phyloP scores from a whole-genome alignment of 1,140 invertebrate genomes.

The Batillaria attramentaria region DNA sequence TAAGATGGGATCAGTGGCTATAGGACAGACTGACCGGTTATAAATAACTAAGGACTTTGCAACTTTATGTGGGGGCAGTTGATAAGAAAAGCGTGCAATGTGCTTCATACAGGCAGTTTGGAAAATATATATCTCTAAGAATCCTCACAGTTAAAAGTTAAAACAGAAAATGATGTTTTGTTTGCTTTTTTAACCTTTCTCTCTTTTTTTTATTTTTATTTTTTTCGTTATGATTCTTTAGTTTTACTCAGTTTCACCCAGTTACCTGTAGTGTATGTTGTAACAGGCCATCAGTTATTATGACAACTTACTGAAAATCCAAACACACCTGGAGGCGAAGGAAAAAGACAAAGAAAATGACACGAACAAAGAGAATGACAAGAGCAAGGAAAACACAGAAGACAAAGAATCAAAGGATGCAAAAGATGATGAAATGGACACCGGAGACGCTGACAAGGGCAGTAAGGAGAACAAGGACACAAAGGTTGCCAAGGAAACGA shows the following conservation, averaged over 20 bases:
- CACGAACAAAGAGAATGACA: background rate
- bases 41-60: too few species aligned
- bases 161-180: background rate
- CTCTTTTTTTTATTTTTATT: constrained; percentile 43
- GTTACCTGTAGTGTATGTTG: too few species aligned
- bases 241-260: too few species aligned
- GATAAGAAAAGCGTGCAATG: too few species aligned
- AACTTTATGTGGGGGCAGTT: too few species aligned
- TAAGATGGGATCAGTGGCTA: too few species aligned
- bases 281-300: constrained; percentile 87
- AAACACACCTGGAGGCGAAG: constrained; percentile 69
- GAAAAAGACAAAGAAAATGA: constrained; percentile 22
- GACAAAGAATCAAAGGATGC: background rate
- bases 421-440: constrained; percentile 5
- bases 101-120: background rate
- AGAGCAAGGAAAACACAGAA: background rate
- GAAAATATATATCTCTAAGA: background rate
- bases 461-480: background rate
- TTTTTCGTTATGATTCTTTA: too few species aligned
- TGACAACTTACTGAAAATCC: constrained; percentile 76
- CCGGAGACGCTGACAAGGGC: background rate
- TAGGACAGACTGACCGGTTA: too few species aligned
- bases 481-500: too few species aligned
- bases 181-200: background rate
- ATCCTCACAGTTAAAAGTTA: background rate